Conservation (phyloP, 2,888 invertebrate species). For the Ametastegia equiseti region DNA sequence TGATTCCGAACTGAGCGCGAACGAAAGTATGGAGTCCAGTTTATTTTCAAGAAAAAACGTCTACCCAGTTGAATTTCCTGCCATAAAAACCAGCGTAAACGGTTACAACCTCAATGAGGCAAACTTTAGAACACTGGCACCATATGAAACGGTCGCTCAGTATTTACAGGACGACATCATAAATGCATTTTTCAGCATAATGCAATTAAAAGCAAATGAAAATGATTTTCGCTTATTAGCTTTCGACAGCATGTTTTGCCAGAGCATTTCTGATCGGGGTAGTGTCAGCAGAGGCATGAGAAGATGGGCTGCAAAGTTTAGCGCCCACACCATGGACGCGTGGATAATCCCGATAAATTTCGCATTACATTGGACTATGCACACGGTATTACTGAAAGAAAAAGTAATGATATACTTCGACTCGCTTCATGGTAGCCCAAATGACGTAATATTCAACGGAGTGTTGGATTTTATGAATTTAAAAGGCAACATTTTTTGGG, state of each 20-base stretch:
- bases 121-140: not conserved
- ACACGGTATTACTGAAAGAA: not conserved
- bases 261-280: not conserved
- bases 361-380: not conserved
- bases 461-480: no score
- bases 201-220: not conserved
- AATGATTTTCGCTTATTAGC: not conserved
- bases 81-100: not conserved
- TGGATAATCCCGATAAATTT: not conserved
- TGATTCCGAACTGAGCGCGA: no score
- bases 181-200: not conserved
- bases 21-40: no score
- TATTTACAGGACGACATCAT: not conserved
- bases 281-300: not conserved
- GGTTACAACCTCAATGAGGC: not conserved
- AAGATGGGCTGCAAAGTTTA: not conserved
- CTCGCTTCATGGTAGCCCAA: not conserved
- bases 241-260: constrained; percentile 8
- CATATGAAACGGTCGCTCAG: not conserved
- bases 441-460: no score
- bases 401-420: not conserved
- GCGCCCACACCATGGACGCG: not conserved
- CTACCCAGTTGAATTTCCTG: not conserved
- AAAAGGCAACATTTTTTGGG: no score
- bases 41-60: not conserved